phyloP scores from a whole-genome alignment of 2,888 invertebrate genomes.

The Dexiosoma caninum region DNA sequence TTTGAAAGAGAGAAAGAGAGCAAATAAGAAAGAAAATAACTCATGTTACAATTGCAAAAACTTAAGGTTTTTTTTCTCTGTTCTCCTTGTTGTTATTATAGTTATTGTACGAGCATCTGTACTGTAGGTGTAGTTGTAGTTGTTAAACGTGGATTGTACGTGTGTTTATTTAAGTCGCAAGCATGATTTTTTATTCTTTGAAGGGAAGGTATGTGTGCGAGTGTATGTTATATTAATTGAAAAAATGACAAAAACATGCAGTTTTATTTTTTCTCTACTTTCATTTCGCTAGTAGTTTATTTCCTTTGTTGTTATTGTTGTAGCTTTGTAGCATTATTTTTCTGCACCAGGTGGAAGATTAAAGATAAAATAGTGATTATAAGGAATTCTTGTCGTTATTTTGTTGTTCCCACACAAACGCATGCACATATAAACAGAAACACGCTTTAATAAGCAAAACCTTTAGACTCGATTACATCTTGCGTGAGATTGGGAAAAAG shows the following conservation, averaged over 20 bases:
- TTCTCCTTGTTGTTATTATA: too few species aligned
- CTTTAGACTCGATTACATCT: slow-evolving; percentile 60
- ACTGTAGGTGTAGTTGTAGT: background rate
- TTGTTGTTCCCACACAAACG: background rate
- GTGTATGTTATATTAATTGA: slow-evolving; percentile 58
- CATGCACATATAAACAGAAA: background rate
- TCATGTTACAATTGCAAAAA: slow-evolving; percentile 30
- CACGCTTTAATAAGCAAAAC: slow-evolving; percentile 9
- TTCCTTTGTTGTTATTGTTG: too few species aligned
- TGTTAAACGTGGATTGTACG: slow-evolving; percentile 9
- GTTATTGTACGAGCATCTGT: too few species aligned
- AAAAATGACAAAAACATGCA: slow-evolving; percentile 61
- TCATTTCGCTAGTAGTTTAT: slow-evolving; percentile 14
- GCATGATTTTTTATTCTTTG: background rate
- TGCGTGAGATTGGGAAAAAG: slow-evolving; percentile 60
- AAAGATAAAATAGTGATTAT: slow-evolving; percentile 63
- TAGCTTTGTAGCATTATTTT: slow-evolving; percentile 29
- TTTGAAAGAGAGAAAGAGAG: background rate
- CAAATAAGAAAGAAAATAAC: slow-evolving; percentile 7
- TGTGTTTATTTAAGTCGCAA: slow-evolving; percentile 24
- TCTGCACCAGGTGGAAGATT: slow-evolving; percentile 61
- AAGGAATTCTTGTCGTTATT: slow-evolving; percentile 37
- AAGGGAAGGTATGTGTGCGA: background rate
- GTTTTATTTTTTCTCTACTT: slow-evolving; percentile 30
- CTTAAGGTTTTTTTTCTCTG: too few species aligned